Evolutionary conservation across 2,797 vertebrate genomes (phyloP), one percentile per base, ranked within the genome.

Genomic region (Sphaeramia orbicularis): DNA sequence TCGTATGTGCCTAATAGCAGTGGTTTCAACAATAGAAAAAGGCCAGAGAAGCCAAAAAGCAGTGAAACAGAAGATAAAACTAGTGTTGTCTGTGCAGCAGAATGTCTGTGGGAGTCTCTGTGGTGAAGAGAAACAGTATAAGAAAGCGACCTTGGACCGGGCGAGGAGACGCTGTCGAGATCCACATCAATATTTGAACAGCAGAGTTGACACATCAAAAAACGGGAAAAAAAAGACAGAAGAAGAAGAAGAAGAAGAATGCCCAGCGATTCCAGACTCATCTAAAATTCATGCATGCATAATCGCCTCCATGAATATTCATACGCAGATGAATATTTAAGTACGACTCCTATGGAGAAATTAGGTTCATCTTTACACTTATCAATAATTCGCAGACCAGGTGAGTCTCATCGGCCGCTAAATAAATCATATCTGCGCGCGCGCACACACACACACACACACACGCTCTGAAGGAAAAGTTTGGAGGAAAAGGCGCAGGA

Each of bases 321-420:
- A 91, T 84, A 81, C 61, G 0, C 27, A 57, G 81, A 91, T 91
- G 87, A 92, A 92, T 92, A 91, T 90, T 89, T 86, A 78, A 92
- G 86, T 78, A 41, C 2, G 71, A 75, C 76, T 91, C 87, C 87
- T 86, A 89, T 86, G 68, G 88, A 91, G 81, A 85, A 91, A 92
- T 92, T 91, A 90, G 84, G 80, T 85, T 89, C 84, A 85, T 91
- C 88, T 89, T 88, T 89, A 87, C 84, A 80, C 87, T 88, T 89
- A 91, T 91, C 89, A 91, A 91, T 92, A 87, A 91, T 90, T 89
- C 44, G 81, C 77, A 76, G 86, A 54, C 76, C 83, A 90, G 88
- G 88, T 89, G 86, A 88, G 81, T 78, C 69, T 78, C 84, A 78
- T 70, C 48, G 56, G 78, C 14, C 45, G 32, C 74, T 88, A 68